These are phyloP conservation scores for Pomatostomus ruficeps DNA, from an alignment of 2,113 vertebrate genomes.

Conservation along the genomic window DNA sequence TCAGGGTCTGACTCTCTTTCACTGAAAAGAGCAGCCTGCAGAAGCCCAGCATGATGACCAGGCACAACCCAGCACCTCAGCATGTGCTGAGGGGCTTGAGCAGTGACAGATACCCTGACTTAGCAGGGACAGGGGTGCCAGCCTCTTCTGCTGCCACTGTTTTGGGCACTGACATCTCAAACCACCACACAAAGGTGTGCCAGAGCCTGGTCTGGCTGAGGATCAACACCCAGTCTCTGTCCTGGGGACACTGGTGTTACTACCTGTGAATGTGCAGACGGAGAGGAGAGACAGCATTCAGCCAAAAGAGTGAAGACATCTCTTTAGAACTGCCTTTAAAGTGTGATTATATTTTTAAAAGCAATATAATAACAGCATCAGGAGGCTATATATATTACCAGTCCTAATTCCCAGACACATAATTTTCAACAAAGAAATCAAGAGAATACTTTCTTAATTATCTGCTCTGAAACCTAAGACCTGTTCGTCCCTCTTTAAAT, in stretches of 20 bases:
- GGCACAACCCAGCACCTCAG: background rate
- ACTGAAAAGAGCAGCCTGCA: background rate
- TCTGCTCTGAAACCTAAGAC: background rate
- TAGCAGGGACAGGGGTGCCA: background rate
- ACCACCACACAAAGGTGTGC: background rate
- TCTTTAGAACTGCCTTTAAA: background rate
- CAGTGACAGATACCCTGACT: background rate
- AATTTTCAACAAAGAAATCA: background rate
- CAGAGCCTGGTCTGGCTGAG: background rate
- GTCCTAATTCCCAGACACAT: background rate
- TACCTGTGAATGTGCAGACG: background rate
- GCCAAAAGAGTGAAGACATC: background rate
- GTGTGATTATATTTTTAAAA: background rate
- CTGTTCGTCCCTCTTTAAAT: background rate
- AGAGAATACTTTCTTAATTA: background rate
- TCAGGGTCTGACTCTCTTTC: background rate
- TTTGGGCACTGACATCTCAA: background rate
- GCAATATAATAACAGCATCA: background rate
- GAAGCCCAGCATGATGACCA: background rate
- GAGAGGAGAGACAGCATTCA: background rate
- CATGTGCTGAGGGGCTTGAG: background rate
- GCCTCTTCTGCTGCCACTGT: background rate
- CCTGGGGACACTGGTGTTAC: background rate
- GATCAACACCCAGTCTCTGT: background rate
- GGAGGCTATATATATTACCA: background rate